These are phyloP conservation scores for Euzetes globulus DNA, from an alignment of 2,888 invertebrate genomes.

Conservation along the genomic window DNA sequence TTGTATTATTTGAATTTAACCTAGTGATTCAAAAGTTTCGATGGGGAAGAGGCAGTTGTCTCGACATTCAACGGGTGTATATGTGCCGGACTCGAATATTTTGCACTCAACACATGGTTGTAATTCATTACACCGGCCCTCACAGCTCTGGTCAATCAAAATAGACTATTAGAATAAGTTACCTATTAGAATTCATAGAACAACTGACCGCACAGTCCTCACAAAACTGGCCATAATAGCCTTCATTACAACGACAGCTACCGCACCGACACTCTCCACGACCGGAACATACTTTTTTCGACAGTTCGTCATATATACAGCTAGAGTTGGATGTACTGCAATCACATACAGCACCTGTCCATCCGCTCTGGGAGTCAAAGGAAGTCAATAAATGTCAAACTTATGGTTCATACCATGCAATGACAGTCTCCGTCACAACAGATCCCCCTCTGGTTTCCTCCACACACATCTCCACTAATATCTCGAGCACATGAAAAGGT, in stretches of 20 bases:
- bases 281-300: slow-evolving; percentile 61
- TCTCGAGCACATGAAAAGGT: slow-evolving; percentile 85
- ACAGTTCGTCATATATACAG: slow-evolving; percentile 58
- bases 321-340: slow-evolving; percentile 67
- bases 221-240: slow-evolving; percentile 36
- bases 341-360: slow-evolving; percentile 74
- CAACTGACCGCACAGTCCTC: slow-evolving; percentile 37
- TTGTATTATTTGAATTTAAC: too few species aligned
- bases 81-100: neutral
- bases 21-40: neutral
- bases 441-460: slow-evolving; percentile 56
- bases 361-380: slow-evolving; percentile 53
- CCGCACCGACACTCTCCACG: slow-evolving; percentile 87
- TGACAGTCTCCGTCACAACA: slow-evolving; percentile 59
- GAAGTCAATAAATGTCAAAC: neutral
- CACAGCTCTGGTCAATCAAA: slow-evolving; percentile 63
- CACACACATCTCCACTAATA: slow-evolving; percentile 50
- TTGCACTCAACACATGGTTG: slow-evolving; percentile 83
- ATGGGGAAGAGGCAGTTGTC: neutral
- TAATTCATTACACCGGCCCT: slow-evolving; percentile 79
- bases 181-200: slow-evolving; percentile 35
- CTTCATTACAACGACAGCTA: slow-evolving; percentile 62
- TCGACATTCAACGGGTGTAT: slow-evolving; percentile 10
- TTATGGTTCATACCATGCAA: slow-evolving; percentile 46
- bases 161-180: neutral